Base-by-base conservation (phyloP, 2,113 vertebrate genomes). In the Pollachius pollachius region DNA sequence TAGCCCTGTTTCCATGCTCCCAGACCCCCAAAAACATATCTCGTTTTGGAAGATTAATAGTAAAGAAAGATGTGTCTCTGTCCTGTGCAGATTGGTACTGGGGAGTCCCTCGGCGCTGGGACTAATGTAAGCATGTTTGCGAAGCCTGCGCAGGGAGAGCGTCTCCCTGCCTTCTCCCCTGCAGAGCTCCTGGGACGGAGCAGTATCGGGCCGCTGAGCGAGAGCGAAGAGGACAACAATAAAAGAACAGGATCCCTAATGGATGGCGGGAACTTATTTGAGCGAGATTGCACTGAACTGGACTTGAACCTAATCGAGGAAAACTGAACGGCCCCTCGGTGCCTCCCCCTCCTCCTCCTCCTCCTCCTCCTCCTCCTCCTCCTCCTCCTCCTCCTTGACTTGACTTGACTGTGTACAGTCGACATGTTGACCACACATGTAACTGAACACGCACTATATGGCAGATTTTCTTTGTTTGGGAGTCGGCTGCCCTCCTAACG, bases 301-400 rank as follows among this genome's bases (percentile, higher is more conserved):
- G 94, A 94, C 84, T 89, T 94, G 85, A 94, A 92, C 74, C 90
- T 93, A 69, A 94, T 95, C 84, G 92, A 94, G 85, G 94, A 95
- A 82, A 94, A 94, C 86, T 93, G 91, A 92, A 48, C 11, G 41
- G 30, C 30, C 30, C 2, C 30, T 30, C 80, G 63, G 80, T 76
- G 81, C 71, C 81, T 79, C 68, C 69, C 63, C 71, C 81, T 79
- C 68, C 69, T 64, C 71, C 81, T 79, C 68, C 69, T 64, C 71
- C 81, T 79, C 68, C 69, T 64, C 71, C 81, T 79, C 68, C 69
- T 63, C 71, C 81, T 78, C 68, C 69, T 62, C 70, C 81, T 79
- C 79, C 74, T 78, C 84, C 85, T 77, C 76, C 78, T 73, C 78
- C 81, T 67, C 70, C 69, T 48, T 34, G 30, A 34, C 30, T 34